Percentiles rank a stretch among this genome's conserved stretches.
Conservation (phyloP, 2,113 vertebrate species). For the Sebastes fasciatus region DNA sequence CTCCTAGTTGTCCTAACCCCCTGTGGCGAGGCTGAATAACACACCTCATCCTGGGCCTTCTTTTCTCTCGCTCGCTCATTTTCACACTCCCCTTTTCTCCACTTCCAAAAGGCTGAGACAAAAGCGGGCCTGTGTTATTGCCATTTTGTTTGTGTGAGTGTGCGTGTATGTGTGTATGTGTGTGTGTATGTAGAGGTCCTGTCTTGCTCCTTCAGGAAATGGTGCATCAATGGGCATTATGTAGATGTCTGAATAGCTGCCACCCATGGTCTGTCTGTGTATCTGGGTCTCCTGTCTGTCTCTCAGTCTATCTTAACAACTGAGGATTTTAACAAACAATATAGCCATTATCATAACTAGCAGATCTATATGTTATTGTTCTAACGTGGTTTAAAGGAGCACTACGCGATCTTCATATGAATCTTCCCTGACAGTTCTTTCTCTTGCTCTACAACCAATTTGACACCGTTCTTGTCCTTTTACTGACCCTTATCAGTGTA, state of each 20-base stretch:
- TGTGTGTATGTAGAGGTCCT: conserved; percentile 42
- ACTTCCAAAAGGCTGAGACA: conserved; percentile 81
- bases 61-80: conserved; percentile 81
- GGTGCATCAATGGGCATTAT: conserved; percentile 74
- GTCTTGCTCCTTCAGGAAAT: conserved; percentile 68
- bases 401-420: neutral
- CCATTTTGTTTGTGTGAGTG: conserved; percentile 60
- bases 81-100: conserved; percentile 83
- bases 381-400: conserved; percentile 1
- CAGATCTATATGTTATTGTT: neutral
- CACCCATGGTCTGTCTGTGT: conserved; percentile 68
- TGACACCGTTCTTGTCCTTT: neutral
- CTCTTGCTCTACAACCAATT: neutral
- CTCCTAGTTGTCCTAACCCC: conserved; percentile 80
- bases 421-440: neutral
- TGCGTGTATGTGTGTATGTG: conserved; percentile 17
- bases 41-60: conserved; percentile 81
- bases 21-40: conserved; percentile 86
- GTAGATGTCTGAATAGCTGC: conserved; percentile 70
- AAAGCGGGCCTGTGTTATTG: conserved; percentile 71
- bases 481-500: neutral
- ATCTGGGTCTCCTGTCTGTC: conserved; percentile 32
- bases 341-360: neutral
- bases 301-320: conserved; percentile 24
- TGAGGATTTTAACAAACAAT: conserved; percentile 4